Base-by-base conservation (phyloP, 35 echinoderm and acorn worm genomes). In the Acanthaster planci region DNA sequence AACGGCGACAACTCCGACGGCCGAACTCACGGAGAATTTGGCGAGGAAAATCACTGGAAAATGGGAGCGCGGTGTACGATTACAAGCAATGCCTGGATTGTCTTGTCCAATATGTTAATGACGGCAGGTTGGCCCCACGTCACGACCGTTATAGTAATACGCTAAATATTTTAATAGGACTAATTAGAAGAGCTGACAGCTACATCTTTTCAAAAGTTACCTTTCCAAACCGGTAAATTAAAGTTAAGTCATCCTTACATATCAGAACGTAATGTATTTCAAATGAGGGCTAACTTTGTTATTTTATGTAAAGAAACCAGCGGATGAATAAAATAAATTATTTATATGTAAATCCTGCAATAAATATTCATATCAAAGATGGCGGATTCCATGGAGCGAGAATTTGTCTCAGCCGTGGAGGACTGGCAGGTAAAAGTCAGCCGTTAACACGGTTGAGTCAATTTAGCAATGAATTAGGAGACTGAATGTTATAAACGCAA, bases 61-160 rank as follows among this genome's bases (percentile, higher is more conserved):
- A 83, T 83, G 81, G 81, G 56, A 83, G 81, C 38, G 53, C 56
- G 81, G 81, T 83, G 34, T 83, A 34, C 81, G 56, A 83, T 83
- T 83, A 83, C 81, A 83, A 83, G 81, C 55, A 83, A 83, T 53
- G 56, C 81, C 26, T 72, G 64, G 64, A 72, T 72, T 72, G 64
- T 72, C 64, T 72, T 72, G 64, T 72, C 14, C 64, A 29, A 72
- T 72, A 72, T 72, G 64, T 72, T 72, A 72, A 72, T 72, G 64
- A 14, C 30, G 15, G 64, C 64, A 34, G 64, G 34, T 14, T 72
- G 64, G 34, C 64, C 64, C 22, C 64, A 72, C 64, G 64, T 72
- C 34, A 72, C 64, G 19, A 72, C 64, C 64, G 64, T 34, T 72
- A 72, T 72, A 72, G 64, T 29, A 72, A 72, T 72, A 72, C 64